These are phyloP conservation scores for Cosmorhoe ocellata DNA, from an alignment of 2,888 invertebrate species.

Conservation along the genomic window DNA sequence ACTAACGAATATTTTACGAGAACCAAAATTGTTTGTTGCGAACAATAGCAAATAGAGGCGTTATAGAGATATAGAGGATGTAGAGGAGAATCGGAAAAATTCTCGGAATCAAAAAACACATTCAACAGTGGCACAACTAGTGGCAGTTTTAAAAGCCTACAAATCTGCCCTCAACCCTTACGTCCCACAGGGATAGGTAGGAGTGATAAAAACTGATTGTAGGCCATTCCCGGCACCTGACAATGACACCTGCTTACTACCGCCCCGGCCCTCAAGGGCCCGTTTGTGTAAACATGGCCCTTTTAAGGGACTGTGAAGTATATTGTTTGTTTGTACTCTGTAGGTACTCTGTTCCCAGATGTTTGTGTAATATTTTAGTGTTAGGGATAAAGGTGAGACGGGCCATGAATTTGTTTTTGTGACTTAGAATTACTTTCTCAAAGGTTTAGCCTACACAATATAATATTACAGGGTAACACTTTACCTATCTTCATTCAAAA, in stretches of 20 bases:
- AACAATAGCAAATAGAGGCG: no score
- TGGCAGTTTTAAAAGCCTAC: conserved; percentile 25
- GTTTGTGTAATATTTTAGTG: conserved; percentile 9
- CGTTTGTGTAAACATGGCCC: conserved; percentile 31
- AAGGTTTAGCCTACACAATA: no score
- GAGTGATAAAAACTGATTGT: conserved; percentile 55
- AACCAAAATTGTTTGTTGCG: no score
- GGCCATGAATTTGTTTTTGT: not conserved
- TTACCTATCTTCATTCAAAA: no score
- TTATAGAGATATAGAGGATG: no score
- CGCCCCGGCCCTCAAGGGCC: conserved; percentile 30
- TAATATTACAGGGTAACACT: no score
- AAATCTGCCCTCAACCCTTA: conserved; percentile 28
- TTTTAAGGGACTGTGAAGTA: conserved; percentile 31
- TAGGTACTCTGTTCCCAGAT: conserved; percentile 14
- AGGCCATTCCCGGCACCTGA: conserved; percentile 42
- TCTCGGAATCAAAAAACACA: no score
- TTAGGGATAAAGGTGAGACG: not conserved
- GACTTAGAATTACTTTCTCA: no score
- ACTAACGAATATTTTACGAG: no score
- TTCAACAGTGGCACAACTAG: conserved; percentile 20
- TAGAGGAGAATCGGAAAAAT: no score
- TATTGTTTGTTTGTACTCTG: conserved; percentile 31
- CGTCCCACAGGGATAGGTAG: conserved; percentile 39
- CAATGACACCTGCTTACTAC: conserved; percentile 44